A percentile compares a stretch with the other conserved stretches of the same genome.
Evolutionary conservation across 2,888 invertebrate species (phyloP).

Genomic region (Petrolisthes cinctipes): DNA sequence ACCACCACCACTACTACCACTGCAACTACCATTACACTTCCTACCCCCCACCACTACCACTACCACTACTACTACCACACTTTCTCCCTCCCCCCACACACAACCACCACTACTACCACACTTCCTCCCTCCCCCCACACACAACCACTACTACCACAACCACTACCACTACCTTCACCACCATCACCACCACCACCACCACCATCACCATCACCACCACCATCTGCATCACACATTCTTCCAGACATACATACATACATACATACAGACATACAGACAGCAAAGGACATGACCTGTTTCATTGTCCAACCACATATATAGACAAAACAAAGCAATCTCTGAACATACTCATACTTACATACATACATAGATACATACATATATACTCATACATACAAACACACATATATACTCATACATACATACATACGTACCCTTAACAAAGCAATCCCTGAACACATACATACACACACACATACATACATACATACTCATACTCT

Average conservation of each 20-base stretch:
- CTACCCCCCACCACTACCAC: background rate
- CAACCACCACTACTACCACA: background rate
- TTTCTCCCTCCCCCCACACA: background rate
- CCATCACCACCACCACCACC: background rate
- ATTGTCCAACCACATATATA: background rate
- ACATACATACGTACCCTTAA: background rate
- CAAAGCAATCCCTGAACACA: too few species aligned
- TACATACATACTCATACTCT: background rate
- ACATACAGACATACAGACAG: background rate
- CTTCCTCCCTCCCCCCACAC: background rate
- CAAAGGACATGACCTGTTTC: background rate
- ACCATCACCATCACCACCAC: background rate
- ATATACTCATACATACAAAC: constrained; percentile 19
- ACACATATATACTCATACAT: constrained; percentile 12
- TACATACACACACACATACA: constrained; percentile 9
- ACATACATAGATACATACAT: constrained; percentile 15
- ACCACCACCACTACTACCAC: constrained; percentile 5
- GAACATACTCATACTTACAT: background rate
- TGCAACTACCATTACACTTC: background rate
- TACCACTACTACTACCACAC: constrained; percentile 4
- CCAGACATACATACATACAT: constrained; percentile 13
- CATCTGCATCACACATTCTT: background rate
- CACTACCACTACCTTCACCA: background rate
- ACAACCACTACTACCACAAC: background rate
- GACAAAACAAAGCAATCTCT: background rate